Percentiles rank a stretch among this genome's conserved stretches.
These are phyloP conservation scores for Lepus timidus DNA, from an alignment of 2,113 vertebrate genomes.

Conservation along the genomic window DNA sequence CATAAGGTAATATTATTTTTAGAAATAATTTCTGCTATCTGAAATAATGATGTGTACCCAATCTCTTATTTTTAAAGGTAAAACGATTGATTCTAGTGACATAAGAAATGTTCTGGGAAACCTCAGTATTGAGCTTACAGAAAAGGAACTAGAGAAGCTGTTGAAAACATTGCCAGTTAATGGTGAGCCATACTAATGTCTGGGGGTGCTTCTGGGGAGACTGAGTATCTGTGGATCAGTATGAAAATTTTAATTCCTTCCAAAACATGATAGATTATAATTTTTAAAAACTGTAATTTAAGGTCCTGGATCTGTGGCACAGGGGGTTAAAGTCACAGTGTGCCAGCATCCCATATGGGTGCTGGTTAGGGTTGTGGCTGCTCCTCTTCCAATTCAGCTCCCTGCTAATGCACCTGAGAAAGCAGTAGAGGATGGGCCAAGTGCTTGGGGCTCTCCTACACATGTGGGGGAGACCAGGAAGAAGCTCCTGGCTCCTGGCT, in stretches of 20 bases:
- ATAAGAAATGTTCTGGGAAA: background rate
- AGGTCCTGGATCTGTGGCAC: background rate
- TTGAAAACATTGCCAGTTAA: background rate
- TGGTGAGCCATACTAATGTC: background rate
- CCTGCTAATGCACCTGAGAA: no score
- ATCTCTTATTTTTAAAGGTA: slow-evolving; percentile 23
- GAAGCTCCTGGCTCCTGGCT: no score
- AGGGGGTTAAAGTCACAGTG: no score
- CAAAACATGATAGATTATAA: background rate
- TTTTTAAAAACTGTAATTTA: background rate
- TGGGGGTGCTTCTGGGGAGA: background rate
- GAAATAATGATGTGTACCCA: background rate
- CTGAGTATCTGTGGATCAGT: background rate
- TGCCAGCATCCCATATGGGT: no score
- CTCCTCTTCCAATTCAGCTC: no score
- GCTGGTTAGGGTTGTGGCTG: no score
- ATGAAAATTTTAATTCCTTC: background rate
- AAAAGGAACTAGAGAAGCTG: background rate
- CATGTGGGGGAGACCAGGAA: no score
- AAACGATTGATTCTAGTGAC: slow-evolving; percentile 38
- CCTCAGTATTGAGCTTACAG: slow-evolving; percentile 18
- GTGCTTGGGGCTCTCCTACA: no score
- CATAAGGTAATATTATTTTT: background rate
- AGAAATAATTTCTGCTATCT: background rate
- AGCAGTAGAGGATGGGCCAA: no score